These are phyloP conservation scores for Sinocyclocheilus grahami DNA, from an alignment of 2,113 vertebrate species.

Conservation along the genomic window DNA sequence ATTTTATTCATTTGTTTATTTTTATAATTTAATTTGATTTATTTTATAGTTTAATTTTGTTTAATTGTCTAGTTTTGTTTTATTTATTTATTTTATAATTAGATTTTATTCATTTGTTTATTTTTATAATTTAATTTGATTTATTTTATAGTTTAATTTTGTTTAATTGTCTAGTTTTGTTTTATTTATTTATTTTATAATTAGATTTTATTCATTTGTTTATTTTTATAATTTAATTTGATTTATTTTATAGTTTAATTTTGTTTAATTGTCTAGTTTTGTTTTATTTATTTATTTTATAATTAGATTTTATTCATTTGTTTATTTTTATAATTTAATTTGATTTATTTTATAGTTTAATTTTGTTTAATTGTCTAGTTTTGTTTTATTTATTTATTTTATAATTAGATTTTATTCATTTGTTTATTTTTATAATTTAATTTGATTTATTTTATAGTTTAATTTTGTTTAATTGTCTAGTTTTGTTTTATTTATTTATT, in stretches of 20 bases:
- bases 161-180: background rate
- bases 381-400: background rate
- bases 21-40: background rate
- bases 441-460: too few relatives aligned
- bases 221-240: background rate
- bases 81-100: too few relatives aligned
- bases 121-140: background rate
- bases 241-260: background rate
- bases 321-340: background rate
- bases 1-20: too few relatives aligned
- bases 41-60: too few relatives aligned
- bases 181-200: background rate
- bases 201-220: too few relatives aligned
- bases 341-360: background rate
- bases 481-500: too few relatives aligned
- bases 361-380: background rate
- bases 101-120: too few relatives aligned
- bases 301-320: too few relatives aligned
- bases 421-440: background rate
- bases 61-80: too few relatives aligned
- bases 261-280: too few relatives aligned
- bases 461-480: too few relatives aligned
- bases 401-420: background rate
- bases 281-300: too few relatives aligned
- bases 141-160: background rate